A percentile compares a stretch with the other conserved stretches of the same genome.
These are phyloP conservation scores for Diplogasteroides magnus DNA, from an alignment of 1,140 invertebrate genomes.

Conservation along the genomic window DNA sequence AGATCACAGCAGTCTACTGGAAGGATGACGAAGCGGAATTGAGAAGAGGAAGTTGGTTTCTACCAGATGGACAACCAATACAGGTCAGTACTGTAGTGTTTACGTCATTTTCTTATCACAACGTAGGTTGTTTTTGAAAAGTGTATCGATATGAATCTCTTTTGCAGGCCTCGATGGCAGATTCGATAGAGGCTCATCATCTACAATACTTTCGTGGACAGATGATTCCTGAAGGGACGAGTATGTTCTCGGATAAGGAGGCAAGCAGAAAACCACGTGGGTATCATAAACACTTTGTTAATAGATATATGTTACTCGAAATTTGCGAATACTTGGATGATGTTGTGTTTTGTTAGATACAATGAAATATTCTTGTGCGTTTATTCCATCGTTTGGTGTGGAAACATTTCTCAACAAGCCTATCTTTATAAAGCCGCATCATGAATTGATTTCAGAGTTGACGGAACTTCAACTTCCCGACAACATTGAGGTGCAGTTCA, in stretches of 20 bases:
- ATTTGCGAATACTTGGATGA: too few relatives aligned
- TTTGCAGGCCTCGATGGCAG: slow-evolving; percentile 41
- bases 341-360: not conserved
- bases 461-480: slow-evolving; percentile 47
- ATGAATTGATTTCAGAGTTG: slow-evolving; percentile 49
- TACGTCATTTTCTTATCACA: not conserved
- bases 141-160: slow-evolving; percentile 12
- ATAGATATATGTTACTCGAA: too few relatives aligned
- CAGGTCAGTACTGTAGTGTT: not conserved
- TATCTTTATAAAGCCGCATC: too few relatives aligned
- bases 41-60: slow-evolving; percentile 49
- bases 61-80: not conserved
- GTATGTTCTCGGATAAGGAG: slow-evolving; percentile 50
- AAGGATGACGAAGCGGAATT: slow-evolving; percentile 45
- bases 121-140: not conserved
- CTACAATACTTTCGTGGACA: slow-evolving; percentile 47
- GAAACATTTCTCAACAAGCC: too few relatives aligned
- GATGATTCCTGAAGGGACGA: slow-evolving; percentile 50
- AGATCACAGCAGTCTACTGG: slow-evolving; percentile 42
- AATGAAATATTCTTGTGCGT: slow-evolving; percentile 10
- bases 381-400: too few relatives aligned
- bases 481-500: slow-evolving; percentile 44
- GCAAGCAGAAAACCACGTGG: slow-evolving; percentile 52
- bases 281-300: too few relatives aligned
- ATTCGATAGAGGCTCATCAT: slow-evolving; percentile 49